These are phyloP conservation scores for Leptopilina drosophilae DNA, from an alignment of 2,888 invertebrate species.

Conservation along the genomic window DNA sequence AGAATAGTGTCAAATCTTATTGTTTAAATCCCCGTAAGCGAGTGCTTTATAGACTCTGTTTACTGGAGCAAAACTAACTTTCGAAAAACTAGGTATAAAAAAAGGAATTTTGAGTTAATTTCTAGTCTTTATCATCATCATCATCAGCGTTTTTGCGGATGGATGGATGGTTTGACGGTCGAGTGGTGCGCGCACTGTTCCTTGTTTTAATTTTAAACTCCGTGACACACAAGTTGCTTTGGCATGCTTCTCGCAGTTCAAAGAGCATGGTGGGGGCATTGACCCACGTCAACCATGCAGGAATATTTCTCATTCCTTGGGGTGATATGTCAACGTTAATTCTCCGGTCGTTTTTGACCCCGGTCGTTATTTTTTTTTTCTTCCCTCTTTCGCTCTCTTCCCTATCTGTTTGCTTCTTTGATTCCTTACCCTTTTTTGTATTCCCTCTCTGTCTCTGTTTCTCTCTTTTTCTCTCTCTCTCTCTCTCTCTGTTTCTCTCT, in stretches of 20 bases:
- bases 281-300: constrained; percentile 70
- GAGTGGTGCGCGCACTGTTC: constrained; percentile 59
- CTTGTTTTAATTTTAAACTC: constrained; percentile 74
- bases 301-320: constrained; percentile 64
- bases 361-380: constrained; percentile 4
- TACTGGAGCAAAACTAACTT: constrained; percentile 45
- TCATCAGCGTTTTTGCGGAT: constrained; percentile 36
- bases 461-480: constrained; percentile 1
- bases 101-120: too few species aligned
- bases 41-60: constrained; percentile 32
- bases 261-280: constrained; percentile 66
- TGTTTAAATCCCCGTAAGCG: constrained; percentile 45
- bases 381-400: too few species aligned
- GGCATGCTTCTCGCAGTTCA: constrained; percentile 42
- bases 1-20: constrained; percentile 53
- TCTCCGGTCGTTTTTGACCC: constrained; percentile 51
- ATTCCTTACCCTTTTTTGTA: constrained; percentile 15
- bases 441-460: too few species aligned
- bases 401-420: too few species aligned
- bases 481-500: constrained; percentile 45
- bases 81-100: constrained; percentile 10
- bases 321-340: constrained; percentile 67
- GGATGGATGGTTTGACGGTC: constrained; percentile 50
- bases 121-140: constrained; percentile 30
- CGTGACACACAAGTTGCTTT: constrained; percentile 57